Evolutionary conservation across 2,888 invertebrate genomes (phyloP), one percentile per base, ranked within the genome.

Genomic region (Megalurothrips usitatus): DNA sequence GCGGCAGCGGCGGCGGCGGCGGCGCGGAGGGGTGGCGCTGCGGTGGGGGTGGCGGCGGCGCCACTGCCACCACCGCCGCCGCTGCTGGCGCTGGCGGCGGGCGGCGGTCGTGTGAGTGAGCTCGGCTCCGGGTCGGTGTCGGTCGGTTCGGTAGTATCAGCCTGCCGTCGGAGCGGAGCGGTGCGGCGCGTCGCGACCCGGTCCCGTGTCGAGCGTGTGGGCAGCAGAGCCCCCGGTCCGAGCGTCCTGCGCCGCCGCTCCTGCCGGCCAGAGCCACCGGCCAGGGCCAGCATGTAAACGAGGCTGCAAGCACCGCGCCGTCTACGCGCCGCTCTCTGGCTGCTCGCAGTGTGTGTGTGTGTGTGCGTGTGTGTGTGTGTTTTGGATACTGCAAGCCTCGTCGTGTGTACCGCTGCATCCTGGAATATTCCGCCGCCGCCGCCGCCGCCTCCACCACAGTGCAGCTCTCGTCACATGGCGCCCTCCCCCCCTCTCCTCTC

Each of bases 121-220:
- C 52, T 19, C 52, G 52, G 52, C 14, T 52, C 52, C 52, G 52
- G 52, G 52, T 12, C 52, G 12, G 52, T 52, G 52, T 19, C 19
- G 52, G 52, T 52, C 52, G 34, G 34, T 43, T 26, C 68, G 23
- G 26, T 26, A 26, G 68, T 68, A n/a, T 68, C 82, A 82, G 82
- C 82, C 83, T 84, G 84, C 85, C 85, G 85, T 85, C 85, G 84
- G 85, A 84, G 85, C 84, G 84, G 84, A 85, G 85, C 84, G 84
- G 84, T 83, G 34, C 26, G 14, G 75, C 81, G 28, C 80, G 58
- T 82, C 81, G 81, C 80, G 80, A 63, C 79, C 34, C 34, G 34
- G 34, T 43, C 34, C 34, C 3, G 34, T 43, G 34, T 43, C 34
- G 34, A 43, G 34, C 34, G 34, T 43, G 34, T 43, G 34, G 34